Percentiles rank a stretch among this genome's conserved stretches.
Conservation (phyloP, 2,888 invertebrate genomes). For the Electrophaes corylata region DNA sequence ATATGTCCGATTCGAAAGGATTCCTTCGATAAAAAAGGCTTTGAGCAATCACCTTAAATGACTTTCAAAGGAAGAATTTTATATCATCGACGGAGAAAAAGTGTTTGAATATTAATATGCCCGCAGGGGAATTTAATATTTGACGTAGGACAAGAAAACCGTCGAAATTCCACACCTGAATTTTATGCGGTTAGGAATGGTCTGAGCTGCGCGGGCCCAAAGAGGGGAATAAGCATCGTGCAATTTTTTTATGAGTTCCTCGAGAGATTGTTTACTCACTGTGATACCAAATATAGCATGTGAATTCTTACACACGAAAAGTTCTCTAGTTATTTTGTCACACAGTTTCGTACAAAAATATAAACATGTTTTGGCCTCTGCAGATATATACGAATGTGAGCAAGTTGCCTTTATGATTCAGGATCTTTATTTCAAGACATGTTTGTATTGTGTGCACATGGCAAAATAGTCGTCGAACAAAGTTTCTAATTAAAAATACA, state of each 20-base stretch:
- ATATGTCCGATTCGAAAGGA: constrained; percentile 45
- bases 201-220: constrained; percentile 50
- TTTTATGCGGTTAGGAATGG: constrained; percentile 65
- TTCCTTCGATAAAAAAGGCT: constrained; percentile 50
- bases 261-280: constrained; percentile 38
- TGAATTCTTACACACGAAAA: constrained; percentile 25
- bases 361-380: constrained; percentile 11
- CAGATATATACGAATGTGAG: constrained; percentile 11
- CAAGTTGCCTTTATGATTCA: constrained; percentile 13
- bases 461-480: background rate
- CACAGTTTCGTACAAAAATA: constrained; percentile 25
- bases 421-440: constrained; percentile 13
- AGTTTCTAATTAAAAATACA: constrained; percentile 3
- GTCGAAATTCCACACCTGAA: constrained; percentile 58
- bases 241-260: constrained; percentile 59
- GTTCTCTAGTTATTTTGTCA: constrained; percentile 32
- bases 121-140: constrained; percentile 71
- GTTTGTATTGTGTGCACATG: constrained; percentile 10
- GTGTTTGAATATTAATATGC: constrained; percentile 70
- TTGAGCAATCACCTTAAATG: constrained; percentile 70
- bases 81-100: constrained; percentile 49
- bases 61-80: constrained; percentile 59
- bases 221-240: constrained; percentile 50
- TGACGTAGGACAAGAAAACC: constrained; percentile 61
- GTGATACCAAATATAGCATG: constrained; percentile 36